Base-by-base conservation (phyloP, 1,140 invertebrate species). In the Ridgeia piscesae region DNA sequence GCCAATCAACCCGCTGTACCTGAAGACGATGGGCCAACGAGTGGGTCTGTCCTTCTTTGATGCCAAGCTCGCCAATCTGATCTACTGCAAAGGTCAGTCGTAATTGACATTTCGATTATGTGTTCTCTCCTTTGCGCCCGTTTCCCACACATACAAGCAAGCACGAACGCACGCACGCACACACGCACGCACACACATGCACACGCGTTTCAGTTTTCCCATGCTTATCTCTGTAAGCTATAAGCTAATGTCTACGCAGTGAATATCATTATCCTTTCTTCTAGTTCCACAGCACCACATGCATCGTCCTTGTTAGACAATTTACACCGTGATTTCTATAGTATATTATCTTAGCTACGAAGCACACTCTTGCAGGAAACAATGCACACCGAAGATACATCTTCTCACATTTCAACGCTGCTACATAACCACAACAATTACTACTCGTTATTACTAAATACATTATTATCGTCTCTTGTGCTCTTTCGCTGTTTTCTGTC, bases 41-140 rank as follows among this genome's bases (percentile, higher is more conserved):
- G 34, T 93, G 8, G 94, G 93, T 33, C 92, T 95, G n/a, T 95
- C 95, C 14, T 96, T 95, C 92, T 94, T 94, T 93, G 95, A 96
- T 90, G 93, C 94, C 27, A 95, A 95, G 92, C 92, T 94, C 34
- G 95, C 94, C 21, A 96, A 96, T 92, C 31, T 94, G 11, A 94
- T 93, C 0, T 96, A 96, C 92, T 96, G 95, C 93, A 91, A 92
- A 89, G 94, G 95, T 95, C 93, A 91, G 93, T 91, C 35, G 34
- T 90, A 90, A 14, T 34, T 17, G 89, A 34, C 8, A 90, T 8
- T 21, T 33, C 27, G 58, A 42, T 11, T 42, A 42, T 42, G 42
- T 42, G 4, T 42, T 42, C 42, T 42, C 42, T 42, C 42, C 4
- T 42, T 11, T 42, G 42, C 11, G n/a, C 11, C 11, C 42, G 42